phyloP scores from a whole-genome alignment of 2,888 invertebrate genomes.

The Heliconius cydno region DNA sequence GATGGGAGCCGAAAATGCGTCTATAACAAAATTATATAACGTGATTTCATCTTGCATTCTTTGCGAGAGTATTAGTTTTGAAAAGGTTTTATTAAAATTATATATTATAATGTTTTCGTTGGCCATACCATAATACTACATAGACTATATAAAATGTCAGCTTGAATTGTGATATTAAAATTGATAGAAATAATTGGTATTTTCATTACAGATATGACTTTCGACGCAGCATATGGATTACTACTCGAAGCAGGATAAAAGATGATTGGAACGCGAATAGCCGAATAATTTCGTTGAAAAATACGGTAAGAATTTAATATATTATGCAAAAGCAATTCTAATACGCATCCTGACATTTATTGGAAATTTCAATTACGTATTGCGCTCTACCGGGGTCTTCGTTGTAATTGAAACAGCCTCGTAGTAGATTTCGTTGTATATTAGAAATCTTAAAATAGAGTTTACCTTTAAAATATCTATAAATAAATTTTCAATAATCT shows the following conservation, averaged over 20 bases:
- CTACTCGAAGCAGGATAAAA: background rate
- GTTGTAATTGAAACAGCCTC: background rate
- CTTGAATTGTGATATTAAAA: background rate
- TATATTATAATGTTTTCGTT: background rate
- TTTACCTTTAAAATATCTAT: background rate
- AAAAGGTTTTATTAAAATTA: background rate
- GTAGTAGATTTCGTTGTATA: background rate
- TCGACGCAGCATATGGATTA: background rate
- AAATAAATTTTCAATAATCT: background rate
- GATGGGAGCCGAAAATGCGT: conserved; percentile 6
- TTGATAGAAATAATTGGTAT: background rate
- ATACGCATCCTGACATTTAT: background rate
- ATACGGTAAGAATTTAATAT: conserved; percentile 7
- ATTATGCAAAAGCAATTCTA: conserved; percentile 3
- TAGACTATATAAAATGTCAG: background rate
- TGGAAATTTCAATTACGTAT: conserved; percentile 6
- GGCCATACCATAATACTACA: background rate
- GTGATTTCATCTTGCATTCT: conserved; percentile 19
- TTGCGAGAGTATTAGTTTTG: background rate
- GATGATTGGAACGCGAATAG: background rate
- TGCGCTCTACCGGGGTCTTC: background rate
- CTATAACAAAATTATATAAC: conserved; percentile 34
- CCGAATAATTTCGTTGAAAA: background rate
- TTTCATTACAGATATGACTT: conserved; percentile 18
- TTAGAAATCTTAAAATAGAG: background rate